phyloP scores from a whole-genome alignment of 2,888 invertebrate species.

The Aspidapion aeneum region DNA sequence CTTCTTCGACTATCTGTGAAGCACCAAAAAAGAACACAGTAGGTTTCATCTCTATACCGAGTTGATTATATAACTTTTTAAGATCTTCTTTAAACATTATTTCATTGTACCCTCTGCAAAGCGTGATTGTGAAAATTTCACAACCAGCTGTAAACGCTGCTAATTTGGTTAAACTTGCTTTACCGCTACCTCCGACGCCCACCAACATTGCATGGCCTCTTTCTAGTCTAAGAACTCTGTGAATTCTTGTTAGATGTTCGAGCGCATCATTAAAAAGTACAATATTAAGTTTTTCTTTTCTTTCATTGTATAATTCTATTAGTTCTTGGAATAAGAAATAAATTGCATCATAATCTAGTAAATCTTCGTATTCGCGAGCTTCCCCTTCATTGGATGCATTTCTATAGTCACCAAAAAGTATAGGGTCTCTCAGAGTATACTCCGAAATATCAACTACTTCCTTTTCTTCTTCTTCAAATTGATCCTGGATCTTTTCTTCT shows the following conservation, averaged over 20 bases:
- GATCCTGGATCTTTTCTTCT: conserved; percentile 17
- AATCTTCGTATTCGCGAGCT: conserved; percentile 79
- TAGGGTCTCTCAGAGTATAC: conserved; percentile 74
- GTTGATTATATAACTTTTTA: conserved; percentile 69
- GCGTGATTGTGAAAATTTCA: conserved; percentile 75
- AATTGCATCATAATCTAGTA: conserved; percentile 87
- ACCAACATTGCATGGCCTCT: conserved; percentile 81
- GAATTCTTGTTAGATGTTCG: conserved; percentile 85
- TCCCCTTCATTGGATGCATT: conserved; percentile 81
- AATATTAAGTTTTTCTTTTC: conserved; percentile 67
- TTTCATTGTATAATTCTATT: conserved; percentile 80
- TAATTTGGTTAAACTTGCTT: conserved; percentile 74
- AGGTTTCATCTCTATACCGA: conserved; percentile 73
- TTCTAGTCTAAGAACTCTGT: conserved; percentile 79
- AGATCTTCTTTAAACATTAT: conserved; percentile 81
- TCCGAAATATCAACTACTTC: conserved; percentile 53
- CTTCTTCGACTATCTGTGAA: conserved; percentile 76
- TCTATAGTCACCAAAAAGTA: conserved; percentile 84
- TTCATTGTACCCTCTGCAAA: conserved; percentile 85
- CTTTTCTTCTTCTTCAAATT: conserved; percentile 35
- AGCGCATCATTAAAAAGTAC: conserved; percentile 90
- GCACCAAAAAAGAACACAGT: conserved; percentile 82
- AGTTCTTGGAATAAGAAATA: conserved; percentile 88
- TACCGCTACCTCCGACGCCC: conserved; percentile 89
- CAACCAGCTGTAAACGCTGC: conserved; percentile 83